phyloP scores from a whole-genome alignment of 1,140 invertebrate genomes.

The Stenopsyche tienmushanensis region DNA sequence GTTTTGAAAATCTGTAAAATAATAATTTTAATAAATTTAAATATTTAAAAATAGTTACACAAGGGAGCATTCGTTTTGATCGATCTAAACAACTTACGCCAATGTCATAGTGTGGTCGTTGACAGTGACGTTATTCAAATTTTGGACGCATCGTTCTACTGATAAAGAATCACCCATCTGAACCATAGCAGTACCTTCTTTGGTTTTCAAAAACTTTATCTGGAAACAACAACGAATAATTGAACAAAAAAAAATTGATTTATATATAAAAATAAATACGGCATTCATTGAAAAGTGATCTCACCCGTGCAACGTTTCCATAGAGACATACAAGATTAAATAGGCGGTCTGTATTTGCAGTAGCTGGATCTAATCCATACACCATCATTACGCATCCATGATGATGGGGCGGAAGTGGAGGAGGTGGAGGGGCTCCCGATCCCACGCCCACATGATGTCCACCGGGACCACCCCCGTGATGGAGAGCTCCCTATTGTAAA shows the following conservation, averaged over 20 bases:
- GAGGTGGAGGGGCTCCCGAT: conserved; percentile 39
- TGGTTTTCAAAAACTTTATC: conserved; percentile 98
- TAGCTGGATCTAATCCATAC: conserved; percentile 90
- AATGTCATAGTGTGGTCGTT: conserved; percentile 58
- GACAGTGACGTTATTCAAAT: conserved; percentile 90
- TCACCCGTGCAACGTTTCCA: conserved; percentile 95
- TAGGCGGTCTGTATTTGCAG: conserved; percentile 94
- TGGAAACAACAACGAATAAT: conserved; percentile 55
- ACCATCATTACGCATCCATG: conserved; percentile 96
- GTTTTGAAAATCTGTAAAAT: conserved; percentile 81
- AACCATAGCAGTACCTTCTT: conserved; percentile 99
- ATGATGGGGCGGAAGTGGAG: conserved; percentile 53
- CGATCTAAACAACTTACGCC: conserved; percentile 38
- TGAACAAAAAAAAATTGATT: not conserved
- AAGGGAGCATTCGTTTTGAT: no score
- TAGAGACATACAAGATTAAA: conserved; percentile 99
- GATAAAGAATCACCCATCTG: conserved; percentile 97
- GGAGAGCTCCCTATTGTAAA: conserved; percentile 25
- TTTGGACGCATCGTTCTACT: conserved; percentile 90
- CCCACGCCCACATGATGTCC: conserved; percentile 48
- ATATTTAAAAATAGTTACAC: no score
- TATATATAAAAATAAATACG: not conserved
- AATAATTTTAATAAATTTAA: conserved; percentile 1
- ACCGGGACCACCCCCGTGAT: conserved; percentile 47
- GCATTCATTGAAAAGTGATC: not conserved